Evolutionary conservation across 2,888 invertebrate species (phyloP).

Genomic region (Coleophora flavipennella): DNA sequence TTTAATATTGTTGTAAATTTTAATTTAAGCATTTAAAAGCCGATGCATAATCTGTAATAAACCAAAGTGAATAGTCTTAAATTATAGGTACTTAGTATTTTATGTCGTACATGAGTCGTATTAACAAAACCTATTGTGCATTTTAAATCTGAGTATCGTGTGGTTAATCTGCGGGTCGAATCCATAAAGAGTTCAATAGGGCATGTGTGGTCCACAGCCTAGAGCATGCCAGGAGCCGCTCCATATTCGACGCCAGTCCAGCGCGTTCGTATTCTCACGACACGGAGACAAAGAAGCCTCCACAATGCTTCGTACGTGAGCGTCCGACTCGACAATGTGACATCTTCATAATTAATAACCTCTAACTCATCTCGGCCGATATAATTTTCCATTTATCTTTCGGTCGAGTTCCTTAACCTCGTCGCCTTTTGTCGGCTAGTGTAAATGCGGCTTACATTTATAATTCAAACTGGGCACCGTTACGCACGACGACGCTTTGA

Average conservation of each 20-base stretch:
- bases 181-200: slow-evolving; percentile 23
- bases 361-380: slow-evolving; percentile 64
- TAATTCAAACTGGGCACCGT: slow-evolving; percentile 62
- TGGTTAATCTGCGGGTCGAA: slow-evolving; percentile 14
- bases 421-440: slow-evolving; percentile 49
- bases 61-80: too few relatives aligned
- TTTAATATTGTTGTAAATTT: too few relatives aligned
- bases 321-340: slow-evolving; percentile 57
- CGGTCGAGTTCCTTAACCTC: slow-evolving; percentile 59
- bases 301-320: slow-evolving; percentile 59
- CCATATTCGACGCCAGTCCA: slow-evolving; percentile 35
- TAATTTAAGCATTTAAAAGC: too few relatives aligned
- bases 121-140: too few relatives aligned
- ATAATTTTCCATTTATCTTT: slow-evolving; percentile 69
- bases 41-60: too few relatives aligned
- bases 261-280: slow-evolving; percentile 61
- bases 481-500: slow-evolving; percentile 62
- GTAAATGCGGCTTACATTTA: slow-evolving; percentile 60
- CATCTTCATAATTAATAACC: slow-evolving; percentile 71
- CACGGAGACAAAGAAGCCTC: slow-evolving; percentile 48
- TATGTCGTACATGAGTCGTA: neutral
- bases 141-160: slow-evolving; percentile 18
- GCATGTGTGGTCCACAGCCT: slow-evolving; percentile 48
- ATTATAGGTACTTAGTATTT: neutral
- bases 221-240: slow-evolving; percentile 43